Evolutionary conservation across 53 echinoderm and acorn worm species (phyloP), one percentile per base, ranked within the genome.

Genomic region (Holothuria leucospilota): DNA sequence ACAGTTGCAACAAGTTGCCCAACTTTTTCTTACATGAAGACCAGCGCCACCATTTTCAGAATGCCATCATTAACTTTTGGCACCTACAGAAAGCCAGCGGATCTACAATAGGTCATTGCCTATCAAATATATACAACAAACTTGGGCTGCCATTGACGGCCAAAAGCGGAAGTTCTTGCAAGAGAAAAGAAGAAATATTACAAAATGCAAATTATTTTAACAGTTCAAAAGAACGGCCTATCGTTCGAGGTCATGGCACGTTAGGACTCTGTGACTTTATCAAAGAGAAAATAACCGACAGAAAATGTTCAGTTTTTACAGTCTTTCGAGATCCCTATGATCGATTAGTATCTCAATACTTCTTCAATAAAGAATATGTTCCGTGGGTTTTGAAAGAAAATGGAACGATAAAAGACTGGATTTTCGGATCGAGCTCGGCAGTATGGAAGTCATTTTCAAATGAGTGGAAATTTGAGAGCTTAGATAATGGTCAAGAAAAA

Each of bases 51-150:
- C 8, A 70, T 15, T 70, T 70, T 34, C 30, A 70, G 20, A 34
- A 70, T 38, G 30, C 72, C 20, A 72, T 72, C 18, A 72, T 72
- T 7, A 72, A 72, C 13, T 72, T 72, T 24, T 72, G 72, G 72
- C 72, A 72, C 34, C 14, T 72, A 18, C 72, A 72, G 41, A 72
- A 72, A 41, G 41, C 72, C 20, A 49, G 72, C 18, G 72, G 72
- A 46, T 41, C 72, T 8, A 72, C 42, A 20, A 21, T 72, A 21
- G 72, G 42, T 20, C 41, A 46, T 41, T 72, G 72, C 49, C 6
- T 72, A 1, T 12, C 0, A 39, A 18, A 72, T 1, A 72, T 72
- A 24, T 40, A 39, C 40, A 72, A 46, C 6, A 13, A 42, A 14
- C 49, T 72, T 23, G 23, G 39, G 18, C 8, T 72, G 25, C 72